Evolutionary conservation across 2,113 vertebrate genomes (phyloP).

Genomic region (Phaetusa simplex): DNA sequence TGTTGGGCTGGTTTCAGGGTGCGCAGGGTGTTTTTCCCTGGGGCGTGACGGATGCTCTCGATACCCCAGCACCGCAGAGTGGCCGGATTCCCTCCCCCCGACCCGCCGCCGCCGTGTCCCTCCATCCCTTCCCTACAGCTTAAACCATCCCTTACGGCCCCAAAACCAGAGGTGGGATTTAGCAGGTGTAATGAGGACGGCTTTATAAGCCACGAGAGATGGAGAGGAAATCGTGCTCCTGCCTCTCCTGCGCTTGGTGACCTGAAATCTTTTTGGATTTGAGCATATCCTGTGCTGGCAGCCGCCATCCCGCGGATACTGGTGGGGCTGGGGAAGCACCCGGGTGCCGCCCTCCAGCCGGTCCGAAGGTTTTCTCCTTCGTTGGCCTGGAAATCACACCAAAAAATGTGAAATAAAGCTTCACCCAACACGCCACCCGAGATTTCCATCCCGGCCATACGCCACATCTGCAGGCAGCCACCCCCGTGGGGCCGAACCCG

Average conservation of each 20-base stretch:
- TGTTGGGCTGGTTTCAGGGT: not conserved
- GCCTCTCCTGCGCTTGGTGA: not conserved
- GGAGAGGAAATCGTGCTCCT: not conserved
- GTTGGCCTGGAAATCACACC: not conserved
- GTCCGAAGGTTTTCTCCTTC: not conserved
- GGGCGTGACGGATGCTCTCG: fast-evolving
- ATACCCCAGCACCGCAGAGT: not conserved
- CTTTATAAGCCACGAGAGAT: fast-evolving
- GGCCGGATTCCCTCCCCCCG: not conserved
- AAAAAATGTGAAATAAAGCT: not conserved
- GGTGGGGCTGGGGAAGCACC: not conserved
- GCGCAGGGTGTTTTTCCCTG: not conserved
- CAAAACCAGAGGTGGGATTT: not conserved
- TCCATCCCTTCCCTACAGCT: not conserved
- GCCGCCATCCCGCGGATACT: fast-evolving
- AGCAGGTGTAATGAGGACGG: not conserved
- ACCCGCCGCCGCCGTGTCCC: fast-evolving
- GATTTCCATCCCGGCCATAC: not conserved
- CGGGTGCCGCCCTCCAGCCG: not conserved
- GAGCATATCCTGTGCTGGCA: not conserved
- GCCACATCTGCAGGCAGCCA: not conserved
- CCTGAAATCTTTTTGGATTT: not conserved
- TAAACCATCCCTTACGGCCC: not conserved
- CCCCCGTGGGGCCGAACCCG: not conserved
- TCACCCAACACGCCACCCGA: fast-evolving